phyloP scores from a whole-genome alignment of 2,113 vertebrate genomes.

The Muntiacus muntjak region DNA sequence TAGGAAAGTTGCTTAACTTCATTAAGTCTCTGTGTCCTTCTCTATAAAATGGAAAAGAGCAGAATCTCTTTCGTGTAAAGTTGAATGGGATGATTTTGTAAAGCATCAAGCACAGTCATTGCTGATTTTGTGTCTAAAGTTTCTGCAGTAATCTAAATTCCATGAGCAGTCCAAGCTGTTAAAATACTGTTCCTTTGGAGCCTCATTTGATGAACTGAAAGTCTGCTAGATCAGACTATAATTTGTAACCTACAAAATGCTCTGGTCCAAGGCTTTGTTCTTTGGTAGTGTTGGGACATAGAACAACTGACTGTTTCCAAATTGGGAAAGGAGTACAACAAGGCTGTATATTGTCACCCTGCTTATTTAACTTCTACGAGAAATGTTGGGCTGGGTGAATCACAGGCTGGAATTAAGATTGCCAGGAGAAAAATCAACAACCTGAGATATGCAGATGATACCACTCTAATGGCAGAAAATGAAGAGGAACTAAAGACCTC shows the following conservation, averaged over 20 bases:
- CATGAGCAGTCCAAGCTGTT: neutral
- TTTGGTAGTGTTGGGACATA: neutral
- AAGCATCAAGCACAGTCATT: neutral
- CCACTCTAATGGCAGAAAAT: neutral
- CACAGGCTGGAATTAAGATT: neutral
- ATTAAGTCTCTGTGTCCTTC: neutral
- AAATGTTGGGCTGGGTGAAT: neutral
- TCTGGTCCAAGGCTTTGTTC: neutral
- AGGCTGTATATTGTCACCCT: neutral
- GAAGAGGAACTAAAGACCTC: neutral
- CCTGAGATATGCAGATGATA: neutral
- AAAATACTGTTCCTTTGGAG: neutral
- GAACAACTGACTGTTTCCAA: neutral
- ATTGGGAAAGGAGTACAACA: neutral
- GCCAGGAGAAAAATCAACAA: neutral
- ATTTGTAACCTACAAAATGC: neutral
- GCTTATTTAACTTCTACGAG: neutral
- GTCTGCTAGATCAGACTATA: neutral
- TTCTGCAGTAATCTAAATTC: neutral
- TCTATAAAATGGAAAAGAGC: neutral
- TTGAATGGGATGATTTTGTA: neutral
- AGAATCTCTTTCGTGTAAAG: neutral
- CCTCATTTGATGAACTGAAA: neutral
- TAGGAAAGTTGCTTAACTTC: neutral
- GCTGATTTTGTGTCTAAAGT: constrained; percentile 12